A percentile compares a stretch with the other conserved stretches of the same genome.
Evolutionary conservation across 2,113 vertebrate species (phyloP).

Genomic region (Sapajus apella): DNA sequence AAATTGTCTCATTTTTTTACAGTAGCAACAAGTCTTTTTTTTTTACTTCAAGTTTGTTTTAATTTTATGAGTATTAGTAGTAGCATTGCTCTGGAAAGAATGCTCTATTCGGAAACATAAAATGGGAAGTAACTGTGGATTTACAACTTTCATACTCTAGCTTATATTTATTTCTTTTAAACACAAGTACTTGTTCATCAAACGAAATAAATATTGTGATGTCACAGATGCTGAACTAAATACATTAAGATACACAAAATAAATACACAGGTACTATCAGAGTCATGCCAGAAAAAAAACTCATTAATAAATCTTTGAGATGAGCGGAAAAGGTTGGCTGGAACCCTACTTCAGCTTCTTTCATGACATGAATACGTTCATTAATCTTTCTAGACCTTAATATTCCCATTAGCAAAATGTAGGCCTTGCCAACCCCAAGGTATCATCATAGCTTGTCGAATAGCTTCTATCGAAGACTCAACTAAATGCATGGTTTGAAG

Average conservation of each 20-base stretch:
- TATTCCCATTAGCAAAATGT: background rate
- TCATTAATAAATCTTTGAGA: background rate
- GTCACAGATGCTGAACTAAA: background rate
- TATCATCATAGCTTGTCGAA: background rate
- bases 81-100: background rate
- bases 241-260: background rate
- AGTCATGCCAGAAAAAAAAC: background rate
- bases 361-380: background rate
- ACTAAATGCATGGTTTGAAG: constrained; percentile 23
- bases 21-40: background rate
- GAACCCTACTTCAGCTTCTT: background rate
- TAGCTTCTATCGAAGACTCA: constrained; percentile 20
- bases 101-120: background rate
- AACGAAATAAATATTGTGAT: background rate
- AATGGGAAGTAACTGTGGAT: background rate
- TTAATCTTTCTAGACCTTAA: background rate
- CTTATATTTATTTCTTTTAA: background rate
- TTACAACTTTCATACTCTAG: background rate
- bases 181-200: background rate
- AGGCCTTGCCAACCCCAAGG: background rate
- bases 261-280: background rate
- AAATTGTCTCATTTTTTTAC: background rate
- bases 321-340: background rate
- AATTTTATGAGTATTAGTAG: background rate
- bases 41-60: background rate